phyloP scores from a whole-genome alignment of 2,797 vertebrate species.

The Coracias cyanogaster region DNA sequence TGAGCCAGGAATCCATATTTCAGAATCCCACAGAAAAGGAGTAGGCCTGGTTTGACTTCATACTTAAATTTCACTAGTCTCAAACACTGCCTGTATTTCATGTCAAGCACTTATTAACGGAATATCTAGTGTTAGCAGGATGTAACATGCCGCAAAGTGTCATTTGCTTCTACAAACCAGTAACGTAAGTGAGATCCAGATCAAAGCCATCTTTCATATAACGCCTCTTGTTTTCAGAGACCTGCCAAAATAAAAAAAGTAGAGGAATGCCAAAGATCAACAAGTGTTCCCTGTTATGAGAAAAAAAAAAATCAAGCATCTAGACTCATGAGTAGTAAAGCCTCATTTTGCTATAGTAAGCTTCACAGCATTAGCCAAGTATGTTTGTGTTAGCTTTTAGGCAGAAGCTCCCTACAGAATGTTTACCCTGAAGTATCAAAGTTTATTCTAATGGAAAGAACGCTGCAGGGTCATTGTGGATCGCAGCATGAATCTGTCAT shows the following conservation, averaged over 20 bases:
- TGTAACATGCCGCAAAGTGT: neutral
- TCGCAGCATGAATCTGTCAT: neutral
- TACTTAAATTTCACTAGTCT: neutral
- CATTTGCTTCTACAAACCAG: slow-evolving; percentile 82
- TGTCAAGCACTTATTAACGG: neutral
- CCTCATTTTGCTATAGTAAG: neutral
- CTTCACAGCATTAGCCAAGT: neutral
- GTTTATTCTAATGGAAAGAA: neutral
- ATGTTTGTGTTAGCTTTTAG: neutral
- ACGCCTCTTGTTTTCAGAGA: slow-evolving; percentile 95
- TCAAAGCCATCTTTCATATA: slow-evolving; percentile 96
- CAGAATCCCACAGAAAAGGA: neutral
- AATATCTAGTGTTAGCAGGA: neutral
- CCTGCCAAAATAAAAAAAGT: slow-evolving; percentile 74
- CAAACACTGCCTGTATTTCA: neutral
- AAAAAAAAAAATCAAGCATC: neutral
- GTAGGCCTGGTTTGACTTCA: neutral
- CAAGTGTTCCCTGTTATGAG: neutral
- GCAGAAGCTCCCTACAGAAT: neutral
- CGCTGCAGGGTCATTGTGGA: neutral
- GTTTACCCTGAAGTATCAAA: neutral
- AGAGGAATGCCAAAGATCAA: neutral
- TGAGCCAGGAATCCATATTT: neutral
- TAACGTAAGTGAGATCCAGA: slow-evolving; percentile 95
- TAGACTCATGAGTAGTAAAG: neutral